phyloP scores from a whole-genome alignment of 2,113 vertebrate genomes.

The Promerops cafer region DNA sequence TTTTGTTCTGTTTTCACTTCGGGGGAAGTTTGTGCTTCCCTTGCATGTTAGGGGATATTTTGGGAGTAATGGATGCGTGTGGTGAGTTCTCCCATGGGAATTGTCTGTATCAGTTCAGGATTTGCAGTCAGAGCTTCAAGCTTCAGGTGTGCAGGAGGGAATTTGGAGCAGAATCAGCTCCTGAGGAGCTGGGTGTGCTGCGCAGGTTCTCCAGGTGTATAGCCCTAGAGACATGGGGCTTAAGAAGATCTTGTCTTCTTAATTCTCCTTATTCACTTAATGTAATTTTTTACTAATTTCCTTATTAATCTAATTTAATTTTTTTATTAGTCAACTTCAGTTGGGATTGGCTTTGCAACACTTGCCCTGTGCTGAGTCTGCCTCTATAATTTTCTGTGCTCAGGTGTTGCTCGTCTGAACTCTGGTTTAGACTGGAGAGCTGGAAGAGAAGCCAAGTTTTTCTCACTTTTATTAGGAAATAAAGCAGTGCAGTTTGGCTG shows the following conservation, averaged over 20 bases:
- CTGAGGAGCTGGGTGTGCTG: neutral
- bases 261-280: neutral
- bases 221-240: no score
- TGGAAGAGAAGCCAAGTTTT: neutral
- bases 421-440: neutral
- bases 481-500: neutral
- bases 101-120: rapidly evolving
- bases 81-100: neutral
- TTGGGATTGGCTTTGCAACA: neutral
- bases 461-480: neutral
- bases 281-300: neutral
- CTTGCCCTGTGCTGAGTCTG: neutral
- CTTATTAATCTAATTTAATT: neutral
- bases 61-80: rapidly evolving
- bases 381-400: neutral
- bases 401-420: neutral
- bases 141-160: neutral
- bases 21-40: no score
- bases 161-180: neutral
- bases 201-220: no score
- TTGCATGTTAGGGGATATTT: rapidly evolving
- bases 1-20: no score
- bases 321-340: neutral
- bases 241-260: no score
- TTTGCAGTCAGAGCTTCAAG: neutral